Evolutionary conservation across 2,797 vertebrate species (phyloP).

Genomic region (Ambastaia sidthimunki): DNA sequence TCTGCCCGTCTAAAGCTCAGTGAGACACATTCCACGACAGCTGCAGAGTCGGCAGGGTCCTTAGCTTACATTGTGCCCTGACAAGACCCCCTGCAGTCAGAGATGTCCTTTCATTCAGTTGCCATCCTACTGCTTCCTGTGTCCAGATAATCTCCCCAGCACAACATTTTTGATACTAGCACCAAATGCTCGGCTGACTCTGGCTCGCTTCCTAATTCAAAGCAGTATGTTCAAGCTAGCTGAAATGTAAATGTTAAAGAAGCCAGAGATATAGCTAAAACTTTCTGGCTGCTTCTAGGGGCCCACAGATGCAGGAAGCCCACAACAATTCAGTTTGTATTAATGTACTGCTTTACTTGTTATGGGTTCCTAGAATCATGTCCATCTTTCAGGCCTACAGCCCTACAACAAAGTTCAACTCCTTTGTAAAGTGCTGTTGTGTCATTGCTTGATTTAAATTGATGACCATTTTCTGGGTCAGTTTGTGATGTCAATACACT

Average conservation of each 20-base stretch:
- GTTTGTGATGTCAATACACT: neutral
- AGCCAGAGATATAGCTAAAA: too few species aligned
- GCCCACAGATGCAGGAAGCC: too few species aligned
- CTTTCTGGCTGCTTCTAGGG: too few species aligned
- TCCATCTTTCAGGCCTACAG: too few species aligned
- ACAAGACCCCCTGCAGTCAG: conserved; percentile 43
- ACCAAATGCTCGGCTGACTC: conserved; percentile 21
- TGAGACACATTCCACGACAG: conserved; percentile 44
- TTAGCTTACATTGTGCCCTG: conserved; percentile 39
- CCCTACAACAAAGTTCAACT: too few species aligned
- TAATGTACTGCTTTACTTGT: too few species aligned
- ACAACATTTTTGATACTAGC: conserved; percentile 26
- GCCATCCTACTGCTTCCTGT: conserved; percentile 13
- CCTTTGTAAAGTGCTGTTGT: too few species aligned
- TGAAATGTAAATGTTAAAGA: too few species aligned
- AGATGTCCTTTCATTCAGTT: conserved; percentile 23
- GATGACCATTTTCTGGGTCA: neutral
- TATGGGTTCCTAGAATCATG: too few species aligned
- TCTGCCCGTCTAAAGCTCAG: conserved; percentile 29
- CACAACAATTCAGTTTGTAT: too few species aligned
- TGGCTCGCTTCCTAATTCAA: neutral
- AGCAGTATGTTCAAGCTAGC: too few species aligned
- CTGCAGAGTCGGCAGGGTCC: conserved; percentile 39
- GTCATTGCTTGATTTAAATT: too few species aligned
- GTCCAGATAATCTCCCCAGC: conserved; percentile 31